Evolutionary conservation across 1,140 invertebrate species (phyloP), one percentile per base, ranked within the genome.

Genomic region (Liolophura sinensis): DNA sequence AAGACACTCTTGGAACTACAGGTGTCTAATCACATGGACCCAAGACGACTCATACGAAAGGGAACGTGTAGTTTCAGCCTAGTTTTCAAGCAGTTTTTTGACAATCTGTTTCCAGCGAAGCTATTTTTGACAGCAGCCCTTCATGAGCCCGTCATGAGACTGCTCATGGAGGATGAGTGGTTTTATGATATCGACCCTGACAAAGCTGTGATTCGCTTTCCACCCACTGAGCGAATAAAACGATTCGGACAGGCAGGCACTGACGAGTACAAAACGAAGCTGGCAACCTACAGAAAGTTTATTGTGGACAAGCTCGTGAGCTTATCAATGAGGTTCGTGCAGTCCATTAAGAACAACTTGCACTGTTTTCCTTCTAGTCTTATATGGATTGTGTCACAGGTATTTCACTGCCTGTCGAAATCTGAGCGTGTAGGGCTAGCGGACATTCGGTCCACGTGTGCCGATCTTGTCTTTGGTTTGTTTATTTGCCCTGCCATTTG

Each of bases 401-500:
- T 90, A 65, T 86, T 88, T 69, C 75, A 79, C n/a, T 74, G 82
- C n/a, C 66, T 89, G 11, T 83, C 84, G 59, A 88, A 74, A 75
- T 71, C 56, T 69, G 84, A 62, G 80, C 90, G 86, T 86, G 89
- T 68, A 85, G 92, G 74, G 89, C 90, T 12, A 90, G 65, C 69
- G 20, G 74, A 84, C 66, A 84, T 83, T 0, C 56, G 81, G 52
- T 75, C 83, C 18, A 81, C 98, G 74, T 95, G 93, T 78, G 93
- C 93, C 0, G 96, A 99, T 81, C 85, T 99, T 22, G 91, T 99
- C 15, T 94, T 98, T 80, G 93, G 92, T 1, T 89, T 94, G 74
- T 98, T 98, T 73, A 94, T 99, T 66, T 99, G 96, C 78, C 95
- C 95, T 12, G 96, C 95, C 0, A 94, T 99, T 55, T 92, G 96